phyloP scores from a whole-genome alignment of 2,113 vertebrate genomes.

The Myotis brandtii region DNA sequence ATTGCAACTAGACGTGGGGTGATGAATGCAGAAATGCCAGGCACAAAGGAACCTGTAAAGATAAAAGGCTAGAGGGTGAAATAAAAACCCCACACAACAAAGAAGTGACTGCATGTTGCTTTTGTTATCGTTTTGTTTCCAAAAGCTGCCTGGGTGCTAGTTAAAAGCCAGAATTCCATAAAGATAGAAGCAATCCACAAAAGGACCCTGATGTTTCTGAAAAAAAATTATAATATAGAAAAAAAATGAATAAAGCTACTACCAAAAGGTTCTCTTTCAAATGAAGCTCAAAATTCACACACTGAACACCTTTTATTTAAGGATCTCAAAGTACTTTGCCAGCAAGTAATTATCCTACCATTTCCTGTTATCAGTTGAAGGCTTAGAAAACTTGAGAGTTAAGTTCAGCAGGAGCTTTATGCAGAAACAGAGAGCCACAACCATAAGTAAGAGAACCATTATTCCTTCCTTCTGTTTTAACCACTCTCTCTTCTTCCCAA shows the following conservation, averaged over 20 bases:
- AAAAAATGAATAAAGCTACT: slow-evolving; percentile 45
- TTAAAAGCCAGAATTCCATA: slow-evolving; percentile 67
- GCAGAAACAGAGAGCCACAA: neutral
- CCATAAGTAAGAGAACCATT: neutral
- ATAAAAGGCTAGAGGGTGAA: slow-evolving; percentile 53
- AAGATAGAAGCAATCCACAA: slow-evolving; percentile 54
- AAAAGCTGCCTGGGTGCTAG: slow-evolving; percentile 49
- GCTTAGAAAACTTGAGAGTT: neutral
- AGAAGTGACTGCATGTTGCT: slow-evolving; percentile 61
- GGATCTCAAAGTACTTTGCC: slow-evolving; percentile 39
- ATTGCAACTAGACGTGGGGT: slow-evolving; percentile 56
- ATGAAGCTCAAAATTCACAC: neutral
- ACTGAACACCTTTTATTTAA: slow-evolving; percentile 50
- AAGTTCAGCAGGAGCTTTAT: neutral
- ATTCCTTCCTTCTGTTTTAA: neutral
- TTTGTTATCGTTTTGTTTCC: slow-evolving; percentile 68
- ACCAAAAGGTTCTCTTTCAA: slow-evolving; percentile 25
- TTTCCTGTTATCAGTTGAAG: neutral
- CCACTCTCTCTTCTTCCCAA: neutral
- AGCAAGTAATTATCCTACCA: slow-evolving; percentile 20
- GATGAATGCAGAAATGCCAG: slow-evolving; percentile 77
- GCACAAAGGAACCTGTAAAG: slow-evolving; percentile 53
- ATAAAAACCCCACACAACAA: slow-evolving; percentile 35
- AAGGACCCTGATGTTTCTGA: slow-evolving; percentile 26
- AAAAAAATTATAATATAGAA: slow-evolving; percentile 48